Evolutionary conservation across 2,113 vertebrate genomes (phyloP).

Genomic region (Tretioscincus oriximinensis): DNA sequence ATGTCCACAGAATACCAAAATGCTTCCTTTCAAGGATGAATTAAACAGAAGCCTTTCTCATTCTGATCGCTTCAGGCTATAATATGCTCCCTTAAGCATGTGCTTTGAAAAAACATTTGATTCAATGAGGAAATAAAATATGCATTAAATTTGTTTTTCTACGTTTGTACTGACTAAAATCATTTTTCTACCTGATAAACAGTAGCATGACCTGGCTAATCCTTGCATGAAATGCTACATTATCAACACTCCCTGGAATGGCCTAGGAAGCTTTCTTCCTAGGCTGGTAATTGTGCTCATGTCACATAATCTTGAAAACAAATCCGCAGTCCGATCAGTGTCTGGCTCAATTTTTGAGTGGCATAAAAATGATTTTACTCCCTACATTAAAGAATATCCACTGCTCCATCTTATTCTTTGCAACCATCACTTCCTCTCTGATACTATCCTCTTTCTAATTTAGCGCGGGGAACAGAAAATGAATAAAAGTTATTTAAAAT

Average conservation of each 20-base stretch:
- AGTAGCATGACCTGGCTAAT: neutral
- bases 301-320: neutral
- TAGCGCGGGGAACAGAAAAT: no score
- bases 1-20: neutral
- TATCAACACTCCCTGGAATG: neutral
- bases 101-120: neutral
- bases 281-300: neutral
- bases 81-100: no score
- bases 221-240: neutral
- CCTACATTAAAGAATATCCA: neutral
- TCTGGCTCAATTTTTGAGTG: neutral
- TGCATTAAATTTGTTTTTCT: neutral
- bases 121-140: neutral
- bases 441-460: no score
- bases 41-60: neutral
- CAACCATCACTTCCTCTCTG: neutral
- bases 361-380: neutral
- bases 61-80: neutral
- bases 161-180: neutral
- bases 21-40: neutral
- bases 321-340: neutral
- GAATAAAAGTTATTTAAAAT: no score
- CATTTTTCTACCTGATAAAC: constrained; percentile 4
- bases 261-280: neutral
- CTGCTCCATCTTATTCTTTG: neutral